These are phyloP conservation scores for Formica aserva DNA, from an alignment of 2,888 invertebrate genomes.

Conservation along the genomic window DNA sequence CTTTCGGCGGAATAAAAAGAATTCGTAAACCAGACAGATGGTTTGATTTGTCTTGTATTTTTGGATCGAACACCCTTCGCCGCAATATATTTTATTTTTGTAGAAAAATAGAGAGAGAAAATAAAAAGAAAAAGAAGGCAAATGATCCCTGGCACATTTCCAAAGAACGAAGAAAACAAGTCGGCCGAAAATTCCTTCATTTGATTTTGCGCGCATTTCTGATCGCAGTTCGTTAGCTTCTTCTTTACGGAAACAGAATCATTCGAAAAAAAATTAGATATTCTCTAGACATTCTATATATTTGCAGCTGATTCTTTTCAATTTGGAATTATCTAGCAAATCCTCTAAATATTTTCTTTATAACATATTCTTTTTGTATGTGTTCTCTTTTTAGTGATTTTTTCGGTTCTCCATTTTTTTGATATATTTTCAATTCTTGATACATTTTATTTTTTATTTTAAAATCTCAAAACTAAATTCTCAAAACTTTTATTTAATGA, in stretches of 20 bases:
- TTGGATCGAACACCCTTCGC: slow-evolving; percentile 10
- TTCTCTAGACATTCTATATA: not conserved
- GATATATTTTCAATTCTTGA: not conserved
- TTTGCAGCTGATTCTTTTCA: slow-evolving; percentile 1
- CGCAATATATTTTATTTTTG: slow-evolving; percentile 15
- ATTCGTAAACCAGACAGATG: slow-evolving; percentile 34
- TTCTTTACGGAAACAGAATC: not conserved
- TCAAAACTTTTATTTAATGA: slow-evolving; percentile 16
- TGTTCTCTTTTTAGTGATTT: not conserved
- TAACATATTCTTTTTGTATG: not conserved
- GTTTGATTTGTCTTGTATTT: slow-evolving; percentile 42
- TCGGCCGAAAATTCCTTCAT: slow-evolving; percentile 20
- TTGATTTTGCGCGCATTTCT: slow-evolving; percentile 23
- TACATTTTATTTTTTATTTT: not conserved
- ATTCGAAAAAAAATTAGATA: not conserved
- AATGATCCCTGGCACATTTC: slow-evolving; percentile 2
- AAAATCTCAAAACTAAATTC: not conserved
- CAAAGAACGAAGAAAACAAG: slow-evolving; percentile 2
- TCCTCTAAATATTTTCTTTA: not conserved
- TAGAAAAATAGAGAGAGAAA: not conserved
- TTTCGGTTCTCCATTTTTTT: not conserved
- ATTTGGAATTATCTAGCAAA: slow-evolving; percentile 13
- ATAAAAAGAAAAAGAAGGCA: not conserved
- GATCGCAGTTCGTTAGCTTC: slow-evolving; percentile 12
- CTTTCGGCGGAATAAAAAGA: slow-evolving; percentile 11